Evolutionary conservation across 2,888 invertebrate species (phyloP), one percentile per base, ranked within the genome.

Genomic region (Leucophora obtusa): DNA sequence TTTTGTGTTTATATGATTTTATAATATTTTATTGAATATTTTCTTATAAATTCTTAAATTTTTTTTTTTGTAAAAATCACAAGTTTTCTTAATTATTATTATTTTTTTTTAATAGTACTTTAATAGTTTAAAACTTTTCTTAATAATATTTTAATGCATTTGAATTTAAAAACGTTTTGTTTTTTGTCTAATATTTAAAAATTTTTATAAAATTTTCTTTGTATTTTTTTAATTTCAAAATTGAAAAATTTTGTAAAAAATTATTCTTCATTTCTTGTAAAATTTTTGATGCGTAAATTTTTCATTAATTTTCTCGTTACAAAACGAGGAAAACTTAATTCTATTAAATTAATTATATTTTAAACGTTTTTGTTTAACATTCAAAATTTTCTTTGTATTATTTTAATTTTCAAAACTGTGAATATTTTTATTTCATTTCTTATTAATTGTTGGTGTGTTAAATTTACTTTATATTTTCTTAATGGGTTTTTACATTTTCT

Each of bases 61-160:
- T 28, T 28, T 6, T 28, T 28, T 28, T 28, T 28, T 28, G 28
- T 28, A 28, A 7, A 84, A 87, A 84, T 86, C 84, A 84, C 84
- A 80, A 2, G n/a, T 60, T 60, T 50, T 50, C 18, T 63, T 47
- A 11, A 35, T 18, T 11, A 33, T 50, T 68, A 33, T 17, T 33
- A 5, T 47, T 47, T 14, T 47, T 58, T 58, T 47, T 35, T 56
- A 24, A n/a, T 33, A 21, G 7, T 66, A 14, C 14, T 28, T 47
- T 18, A 15, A 35, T 56, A 58, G 9, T 14, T 14, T 43, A 3
- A 14, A 9, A 5, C 10, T 47, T 14, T 47, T 14, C 15, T 47
- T 14, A 14, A 4, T 47, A 47, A 47, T 4, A 14, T n/a, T 47
- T n/a, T 2, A 47, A n/a, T 47, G 33, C 7, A 24, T n/a, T 21